phyloP scores from a whole-genome alignment of 23 tunicate species.

The Phallusia fumigata region DNA sequence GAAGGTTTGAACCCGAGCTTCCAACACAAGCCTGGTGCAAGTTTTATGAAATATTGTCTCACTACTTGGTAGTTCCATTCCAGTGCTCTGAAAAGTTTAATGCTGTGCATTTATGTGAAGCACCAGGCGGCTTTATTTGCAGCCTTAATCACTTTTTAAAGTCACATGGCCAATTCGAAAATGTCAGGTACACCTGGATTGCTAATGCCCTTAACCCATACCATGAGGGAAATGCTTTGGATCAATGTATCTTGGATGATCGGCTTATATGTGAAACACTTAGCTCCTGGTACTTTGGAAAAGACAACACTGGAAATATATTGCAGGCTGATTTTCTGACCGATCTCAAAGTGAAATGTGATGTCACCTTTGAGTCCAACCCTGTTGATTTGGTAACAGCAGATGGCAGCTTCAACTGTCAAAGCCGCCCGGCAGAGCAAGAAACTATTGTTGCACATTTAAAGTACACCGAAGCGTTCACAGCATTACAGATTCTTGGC shows the following conservation, averaged over 20 bases:
- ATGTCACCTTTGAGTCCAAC: slow-evolving; percentile 19
- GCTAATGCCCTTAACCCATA: slow-evolving; percentile 91
- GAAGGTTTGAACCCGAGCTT: slow-evolving; percentile 68
- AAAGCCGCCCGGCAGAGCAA: slow-evolving; percentile 63
- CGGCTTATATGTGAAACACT: slow-evolving; percentile 69
- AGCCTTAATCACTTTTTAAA: slow-evolving; percentile 71
- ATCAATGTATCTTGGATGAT: slow-evolving; percentile 81
- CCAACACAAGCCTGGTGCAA: slow-evolving; percentile 98
- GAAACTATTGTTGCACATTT: slow-evolving; percentile 59
- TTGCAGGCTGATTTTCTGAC: slow-evolving; percentile 26
- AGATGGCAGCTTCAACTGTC: slow-evolving; percentile 86
- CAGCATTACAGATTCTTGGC: slow-evolving; percentile 39
- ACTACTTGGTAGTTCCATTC: slow-evolving; percentile 54
- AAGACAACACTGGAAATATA: slow-evolving; percentile 89
- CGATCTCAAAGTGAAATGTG: slow-evolving; percentile 8
- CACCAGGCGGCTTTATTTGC: slow-evolving; percentile 95
- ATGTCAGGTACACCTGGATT: slow-evolving; percentile 58
- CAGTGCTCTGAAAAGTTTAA: neutral
- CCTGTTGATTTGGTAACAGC: slow-evolving; percentile 59
- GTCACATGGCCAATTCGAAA: neutral
- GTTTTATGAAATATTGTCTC: slow-evolving; percentile 83
- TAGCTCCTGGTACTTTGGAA: slow-evolving; percentile 85
- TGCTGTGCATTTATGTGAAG: slow-evolving; percentile 95
- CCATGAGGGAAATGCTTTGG: slow-evolving; percentile 86
- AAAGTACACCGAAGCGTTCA: slow-evolving; percentile 54